Evolutionary conservation across 2,888 invertebrate species (phyloP).

Genomic region (Chymomyza procnemis): DNA sequence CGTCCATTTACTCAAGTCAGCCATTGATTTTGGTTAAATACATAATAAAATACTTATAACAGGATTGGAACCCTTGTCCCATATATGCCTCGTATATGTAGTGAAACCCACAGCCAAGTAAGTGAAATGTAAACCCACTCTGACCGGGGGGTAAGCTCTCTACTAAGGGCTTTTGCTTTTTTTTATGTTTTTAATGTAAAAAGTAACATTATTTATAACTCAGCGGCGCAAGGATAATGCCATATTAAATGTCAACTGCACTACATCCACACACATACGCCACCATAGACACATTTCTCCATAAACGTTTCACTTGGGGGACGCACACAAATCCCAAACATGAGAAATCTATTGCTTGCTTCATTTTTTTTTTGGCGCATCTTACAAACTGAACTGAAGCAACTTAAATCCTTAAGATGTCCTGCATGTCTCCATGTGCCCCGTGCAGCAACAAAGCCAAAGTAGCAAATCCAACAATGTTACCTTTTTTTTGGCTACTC

Average conservation of each 20-base stretch:
- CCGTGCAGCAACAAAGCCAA: conserved; percentile 38
- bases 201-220: conserved; percentile 69
- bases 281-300: background rate
- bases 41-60: conserved; percentile 31
- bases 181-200: conserved; percentile 60
- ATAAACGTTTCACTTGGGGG: conserved; percentile 49
- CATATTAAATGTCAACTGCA: conserved; percentile 70
- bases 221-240: conserved; percentile 67
- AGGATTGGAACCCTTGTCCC: conserved; percentile 36
- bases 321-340: conserved; percentile 68
- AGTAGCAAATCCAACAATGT: conserved; percentile 63
- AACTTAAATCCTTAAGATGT: conserved; percentile 67
- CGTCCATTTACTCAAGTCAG: conserved; percentile 13
- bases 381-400: conserved; percentile 24
- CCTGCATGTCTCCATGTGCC: conserved; percentile 34
- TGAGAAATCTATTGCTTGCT: conserved; percentile 66
- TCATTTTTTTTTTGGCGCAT: conserved; percentile 15
- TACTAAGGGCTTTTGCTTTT: conserved; percentile 9
- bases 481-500: conserved; percentile 47
- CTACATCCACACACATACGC: conserved; percentile 48
- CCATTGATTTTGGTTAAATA: conserved; percentile 26
- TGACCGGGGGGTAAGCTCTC: conserved; percentile 33
- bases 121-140: conserved; percentile 27
- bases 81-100: too few species aligned
- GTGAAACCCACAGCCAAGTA: conserved; percentile 7